These are phyloP conservation scores for Agelaius tricolor DNA, from an alignment of 2,113 vertebrate genomes.

Conservation along the genomic window DNA sequence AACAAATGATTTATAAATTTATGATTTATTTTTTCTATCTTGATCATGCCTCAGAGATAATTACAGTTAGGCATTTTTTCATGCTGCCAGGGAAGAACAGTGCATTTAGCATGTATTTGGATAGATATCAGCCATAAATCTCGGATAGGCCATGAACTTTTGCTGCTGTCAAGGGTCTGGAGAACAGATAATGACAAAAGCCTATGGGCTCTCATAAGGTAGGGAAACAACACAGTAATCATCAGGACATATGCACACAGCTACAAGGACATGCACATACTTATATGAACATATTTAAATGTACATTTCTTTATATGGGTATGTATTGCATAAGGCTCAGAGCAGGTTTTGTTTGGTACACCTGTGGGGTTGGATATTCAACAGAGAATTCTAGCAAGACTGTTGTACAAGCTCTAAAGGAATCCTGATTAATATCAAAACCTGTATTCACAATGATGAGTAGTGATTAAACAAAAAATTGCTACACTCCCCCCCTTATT, in stretches of 20 bases:
- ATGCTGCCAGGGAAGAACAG: background rate
- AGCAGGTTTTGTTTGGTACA: background rate
- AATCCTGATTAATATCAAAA: background rate
- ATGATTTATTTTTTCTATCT: background rate
- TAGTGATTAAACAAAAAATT: background rate
- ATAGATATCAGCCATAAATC: background rate
- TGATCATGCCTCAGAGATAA: background rate
- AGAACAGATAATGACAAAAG: background rate
- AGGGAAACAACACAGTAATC: background rate
- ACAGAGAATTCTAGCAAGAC: background rate
- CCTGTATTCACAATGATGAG: background rate
- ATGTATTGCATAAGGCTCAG: background rate
- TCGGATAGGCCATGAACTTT: background rate
- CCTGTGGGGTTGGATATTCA: background rate
- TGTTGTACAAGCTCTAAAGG: background rate
- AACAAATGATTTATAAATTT: background rate
- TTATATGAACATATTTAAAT: background rate
- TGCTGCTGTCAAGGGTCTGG: background rate
- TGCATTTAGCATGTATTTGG: background rate
- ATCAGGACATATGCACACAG: background rate
- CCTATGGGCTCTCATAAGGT: background rate
- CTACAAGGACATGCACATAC: background rate
- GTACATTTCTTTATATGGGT: background rate
- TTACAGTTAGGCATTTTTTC: background rate
- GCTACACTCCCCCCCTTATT: rapidly evolving